Evolutionary conservation across 2,888 invertebrate genomes (phyloP), one percentile per base, ranked within the genome.

Genomic region (Syritta pipiens): DNA sequence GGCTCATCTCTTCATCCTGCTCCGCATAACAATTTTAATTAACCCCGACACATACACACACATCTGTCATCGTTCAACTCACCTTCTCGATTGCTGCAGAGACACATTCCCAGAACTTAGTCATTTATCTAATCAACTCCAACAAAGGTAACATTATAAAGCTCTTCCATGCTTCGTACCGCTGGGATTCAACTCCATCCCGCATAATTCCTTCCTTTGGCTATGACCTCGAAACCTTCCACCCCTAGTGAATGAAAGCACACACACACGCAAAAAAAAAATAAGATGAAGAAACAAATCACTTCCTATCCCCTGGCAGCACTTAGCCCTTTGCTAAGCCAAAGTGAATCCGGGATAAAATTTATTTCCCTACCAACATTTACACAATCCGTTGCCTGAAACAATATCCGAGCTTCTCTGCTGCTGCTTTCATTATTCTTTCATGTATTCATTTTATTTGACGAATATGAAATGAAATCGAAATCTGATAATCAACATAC

Each of bases 401-500:
- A 67, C 60, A 53, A 65, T 59, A 65, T 59, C 76, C 62, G n/a
- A n/a, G n/a, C n/a, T n/a, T n/a, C n/a, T n/a, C n/a, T 37, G 53
- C 26, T 51, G 51, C 35, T 24, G 1, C 22, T 60, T 44, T 42
- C 51, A 69, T 69, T 69, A 51, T 42, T 49, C 42, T 30, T 51
- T 59, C 68, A 60, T 59, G 69, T 42, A 59, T 69, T 51, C 69
- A 60, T 77, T 53, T 46, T 32, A 57, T 59, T 53, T 59, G 71
- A 71, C 65, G 71, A 71, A 77, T 77, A 71, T 59, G 65, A 77
- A 65, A 71, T 71, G 51, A 65, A 77, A 77, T 77, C 59, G 71
- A 77, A 77, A 40, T 71, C 65, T 71, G 76, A 77, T 77, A 77
- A 77, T 71, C 71, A 77, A 65, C 65, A 42, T 62, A 28, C 28